Percentiles rank a stretch among this genome's conserved stretches.
These are phyloP conservation scores for Agrochola circellaris DNA, from an alignment of 2,888 invertebrate species.

Conservation along the genomic window DNA sequence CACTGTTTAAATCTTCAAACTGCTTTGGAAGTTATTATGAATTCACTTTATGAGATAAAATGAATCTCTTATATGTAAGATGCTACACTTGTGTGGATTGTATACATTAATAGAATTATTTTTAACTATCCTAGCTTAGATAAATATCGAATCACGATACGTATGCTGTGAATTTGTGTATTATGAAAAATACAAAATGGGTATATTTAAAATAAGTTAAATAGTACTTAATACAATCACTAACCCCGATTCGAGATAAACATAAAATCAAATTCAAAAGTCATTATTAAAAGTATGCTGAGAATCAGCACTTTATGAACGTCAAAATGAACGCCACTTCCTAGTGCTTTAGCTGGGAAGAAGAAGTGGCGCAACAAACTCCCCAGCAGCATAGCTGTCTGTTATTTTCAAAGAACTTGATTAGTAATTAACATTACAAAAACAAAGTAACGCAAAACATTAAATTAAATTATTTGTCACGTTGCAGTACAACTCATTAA, in stretches of 20 bases:
- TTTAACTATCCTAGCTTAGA: background rate
- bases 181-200: background rate
- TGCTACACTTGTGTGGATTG: no score
- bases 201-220: background rate
- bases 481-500: background rate
- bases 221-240: background rate
- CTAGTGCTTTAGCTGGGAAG: background rate
- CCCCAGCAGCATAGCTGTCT: background rate
- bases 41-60: background rate
- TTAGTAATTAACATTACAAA: background rate
- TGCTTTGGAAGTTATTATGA: constrained; percentile 23
- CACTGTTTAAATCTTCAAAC: constrained; percentile 21
- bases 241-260: background rate
- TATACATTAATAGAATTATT: background rate
- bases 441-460: background rate
- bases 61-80: background rate
- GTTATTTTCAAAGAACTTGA: background rate
- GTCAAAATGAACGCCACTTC: background rate
- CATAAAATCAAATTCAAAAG: background rate
- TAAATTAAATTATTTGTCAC: background rate
- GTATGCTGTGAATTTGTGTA: background rate
- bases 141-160: background rate
- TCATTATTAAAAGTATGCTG: background rate
- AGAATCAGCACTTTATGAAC: no score
- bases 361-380: background rate